These are phyloP conservation scores for Thalassarche chlororhynchos DNA, from an alignment of 2,113 vertebrate species.

Conservation along the genomic window DNA sequence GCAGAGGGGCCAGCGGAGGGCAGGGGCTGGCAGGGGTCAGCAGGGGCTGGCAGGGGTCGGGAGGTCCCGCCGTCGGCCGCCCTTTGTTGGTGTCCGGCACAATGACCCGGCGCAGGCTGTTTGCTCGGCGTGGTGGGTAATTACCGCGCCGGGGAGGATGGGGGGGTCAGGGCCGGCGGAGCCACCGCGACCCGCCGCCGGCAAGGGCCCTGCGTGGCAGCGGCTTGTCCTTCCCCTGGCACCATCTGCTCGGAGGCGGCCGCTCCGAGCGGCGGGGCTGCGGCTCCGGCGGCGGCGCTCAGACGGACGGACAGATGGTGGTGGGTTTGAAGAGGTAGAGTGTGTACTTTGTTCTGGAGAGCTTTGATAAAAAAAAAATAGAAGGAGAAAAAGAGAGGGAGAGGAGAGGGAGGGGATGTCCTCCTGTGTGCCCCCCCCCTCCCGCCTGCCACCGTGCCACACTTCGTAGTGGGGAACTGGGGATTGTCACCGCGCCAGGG, in stretches of 20 bases:
- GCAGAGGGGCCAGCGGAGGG: slow-evolving; percentile 21
- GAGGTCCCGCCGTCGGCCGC: slow-evolving; percentile 75
- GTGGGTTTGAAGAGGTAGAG: slow-evolving; percentile 64
- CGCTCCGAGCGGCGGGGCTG: background rate
- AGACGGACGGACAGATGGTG: slow-evolving; percentile 74
- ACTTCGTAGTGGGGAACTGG: background rate
- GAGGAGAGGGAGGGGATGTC: background rate
- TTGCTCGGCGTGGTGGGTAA: slow-evolving; percentile 68
- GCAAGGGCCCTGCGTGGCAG: background rate
- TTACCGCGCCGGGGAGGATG: slow-evolving; percentile 43
- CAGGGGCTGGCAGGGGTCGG: slow-evolving; percentile 52
- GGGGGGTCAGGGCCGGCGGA: slow-evolving; percentile 63
- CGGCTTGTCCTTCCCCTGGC: slow-evolving; percentile 40
- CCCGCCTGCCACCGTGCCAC: background rate
- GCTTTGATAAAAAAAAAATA: background rate
- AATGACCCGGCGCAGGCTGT: slow-evolving; percentile 72
- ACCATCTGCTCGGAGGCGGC: slow-evolving; percentile 66
- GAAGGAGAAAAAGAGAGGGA: background rate
- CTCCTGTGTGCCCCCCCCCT: background rate
- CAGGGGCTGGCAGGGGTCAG: slow-evolving; percentile 71
- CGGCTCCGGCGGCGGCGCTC: slow-evolving; percentile 1
- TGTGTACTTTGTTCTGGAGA: slow-evolving; percentile 66
- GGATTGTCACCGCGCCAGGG: background rate
- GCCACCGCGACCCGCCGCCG: slow-evolving; percentile 31
- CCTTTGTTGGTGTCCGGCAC: slow-evolving; percentile 70